These are phyloP conservation scores for Sesamia inferens DNA, from an alignment of 2,888 invertebrate species.

Conservation along the genomic window DNA sequence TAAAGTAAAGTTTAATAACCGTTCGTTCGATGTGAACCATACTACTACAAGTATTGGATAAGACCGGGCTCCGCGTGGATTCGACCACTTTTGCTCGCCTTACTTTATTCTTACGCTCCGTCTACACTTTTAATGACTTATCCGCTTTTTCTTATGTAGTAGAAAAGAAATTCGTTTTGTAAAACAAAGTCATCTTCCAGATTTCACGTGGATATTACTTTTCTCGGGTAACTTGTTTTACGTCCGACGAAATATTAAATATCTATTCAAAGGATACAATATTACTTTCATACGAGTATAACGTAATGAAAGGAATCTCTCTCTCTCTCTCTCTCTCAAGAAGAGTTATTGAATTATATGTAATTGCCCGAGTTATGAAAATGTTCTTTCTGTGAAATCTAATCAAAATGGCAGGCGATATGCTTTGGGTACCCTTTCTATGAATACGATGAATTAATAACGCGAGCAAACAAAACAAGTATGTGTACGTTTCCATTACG, in stretches of 20 bases:
- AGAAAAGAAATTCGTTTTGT: slow-evolving; percentile 73
- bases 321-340: not conserved
- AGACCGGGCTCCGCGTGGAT: slow-evolving; percentile 75
- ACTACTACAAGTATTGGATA: slow-evolving; percentile 85
- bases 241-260: slow-evolving; percentile 52
- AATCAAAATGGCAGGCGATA: slow-evolving; percentile 79
- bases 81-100: slow-evolving; percentile 82
- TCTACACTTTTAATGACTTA: slow-evolving; percentile 88
- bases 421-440: slow-evolving; percentile 76
- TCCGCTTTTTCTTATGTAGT: slow-evolving; percentile 78
- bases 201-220: slow-evolving; percentile 58
- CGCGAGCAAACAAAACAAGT: slow-evolving; percentile 77
- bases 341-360: slow-evolving; percentile 68
- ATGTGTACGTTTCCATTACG: slow-evolving; percentile 74
- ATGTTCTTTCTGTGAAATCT: slow-evolving; percentile 77
- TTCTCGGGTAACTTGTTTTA: slow-evolving; percentile 39
- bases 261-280: slow-evolving; percentile 57
- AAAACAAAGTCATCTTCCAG: slow-evolving; percentile 62
- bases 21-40: slow-evolving; percentile 77
- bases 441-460: slow-evolving; percentile 81
- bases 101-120: slow-evolving; percentile 83
- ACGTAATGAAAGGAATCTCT: slow-evolving; percentile 65
- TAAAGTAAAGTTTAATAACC: slow-evolving; percentile 85
- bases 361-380: slow-evolving; percentile 67
- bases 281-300: slow-evolving; percentile 41